Evolutionary conservation across 2,113 vertebrate genomes (phyloP), one percentile per base, ranked within the genome.

Genomic region (Anser cygnoides): DNA sequence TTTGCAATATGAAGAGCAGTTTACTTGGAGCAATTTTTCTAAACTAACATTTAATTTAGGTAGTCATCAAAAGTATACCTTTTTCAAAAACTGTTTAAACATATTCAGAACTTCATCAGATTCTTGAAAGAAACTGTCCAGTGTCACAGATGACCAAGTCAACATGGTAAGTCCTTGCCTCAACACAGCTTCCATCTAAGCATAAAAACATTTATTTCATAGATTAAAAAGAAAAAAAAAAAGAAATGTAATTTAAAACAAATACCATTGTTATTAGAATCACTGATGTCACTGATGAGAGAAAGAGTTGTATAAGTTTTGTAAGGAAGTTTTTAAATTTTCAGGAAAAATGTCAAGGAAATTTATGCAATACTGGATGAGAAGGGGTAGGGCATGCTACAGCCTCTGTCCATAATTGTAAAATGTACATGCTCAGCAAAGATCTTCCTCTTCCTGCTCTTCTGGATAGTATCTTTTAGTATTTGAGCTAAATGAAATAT

Each of bases 71-170:
- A 37, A 18, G 6, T 21, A 70, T 98, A 99, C 98, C 98, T 98
- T 97, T 95, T 98, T 98, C 94, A 98, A 94, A 93, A 99, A 83
- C n/a, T 98, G 93, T 83, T 96, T 98, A 87, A 98, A 98, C 55
- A 98, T 93, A 96, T 91, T 58, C 90, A 99, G 94, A 95, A 98
- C 97, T 50, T 92, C 74, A 57, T 98, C 97, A 66, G 98, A 98
- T 79, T 98, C 98, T 67, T 97, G 91, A 93, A 99, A 98, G 95
- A 98, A 99, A 85, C 91, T 98, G 86, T 98, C 98, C 65, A 99
- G 94, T 5, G 96, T 96, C 55, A 98, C 91, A 70, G 98, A 99
- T 50, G 98, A 98, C 99, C 99, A 99, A 11, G 98, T 98, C 70
- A 98, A 89, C 76, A 98, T 90, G 17, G 98, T 98, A 85, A 98